These are phyloP conservation scores for Melanotaenia nigrans DNA, from an alignment of 2,797 vertebrate species.

Conservation along the genomic window DNA sequence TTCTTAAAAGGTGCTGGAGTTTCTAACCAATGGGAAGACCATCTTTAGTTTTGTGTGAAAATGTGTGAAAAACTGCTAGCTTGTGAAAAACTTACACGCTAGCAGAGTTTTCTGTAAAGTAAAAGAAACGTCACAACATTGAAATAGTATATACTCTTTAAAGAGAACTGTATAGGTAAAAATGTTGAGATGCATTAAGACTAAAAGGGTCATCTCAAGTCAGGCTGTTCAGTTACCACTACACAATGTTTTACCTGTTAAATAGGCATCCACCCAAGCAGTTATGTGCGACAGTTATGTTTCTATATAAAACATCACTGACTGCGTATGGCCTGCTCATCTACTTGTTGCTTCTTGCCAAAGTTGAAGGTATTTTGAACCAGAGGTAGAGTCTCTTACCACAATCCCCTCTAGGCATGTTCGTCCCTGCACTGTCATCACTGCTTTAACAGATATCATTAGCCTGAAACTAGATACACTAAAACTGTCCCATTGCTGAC, in stretches of 20 bases:
- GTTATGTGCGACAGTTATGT: conserved; percentile 6
- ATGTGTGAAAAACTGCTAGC: neutral
- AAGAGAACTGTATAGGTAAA: no score
- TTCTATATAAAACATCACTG: conserved; percentile 1
- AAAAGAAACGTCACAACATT: neutral
- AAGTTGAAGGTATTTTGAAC: conserved; percentile 40
- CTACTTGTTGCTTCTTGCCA: conserved; percentile 30
- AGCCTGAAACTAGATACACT: conserved; percentile 40
- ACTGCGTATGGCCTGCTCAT: conserved; percentile 22
- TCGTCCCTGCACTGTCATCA: conserved; percentile 45
- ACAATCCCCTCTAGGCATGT: conserved; percentile 51
- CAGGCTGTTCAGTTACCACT: no score
- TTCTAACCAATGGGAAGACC: no score
- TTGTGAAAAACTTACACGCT: neutral
- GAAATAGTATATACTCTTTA: no score
- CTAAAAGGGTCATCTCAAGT: no score
- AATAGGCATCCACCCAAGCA: neutral
- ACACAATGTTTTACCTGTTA: neutral
- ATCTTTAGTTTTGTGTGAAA: neutral
- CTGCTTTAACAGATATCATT: conserved; percentile 55
- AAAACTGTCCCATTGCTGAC: conserved; percentile 30
- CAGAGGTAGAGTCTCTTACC: conserved; percentile 21
- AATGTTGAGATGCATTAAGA: no score
- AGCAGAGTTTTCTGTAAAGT: no score
- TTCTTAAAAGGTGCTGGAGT: no score